These are phyloP conservation scores for Encarsia formosa DNA, from an alignment of 2,888 invertebrate species.

Conservation along the genomic window DNA sequence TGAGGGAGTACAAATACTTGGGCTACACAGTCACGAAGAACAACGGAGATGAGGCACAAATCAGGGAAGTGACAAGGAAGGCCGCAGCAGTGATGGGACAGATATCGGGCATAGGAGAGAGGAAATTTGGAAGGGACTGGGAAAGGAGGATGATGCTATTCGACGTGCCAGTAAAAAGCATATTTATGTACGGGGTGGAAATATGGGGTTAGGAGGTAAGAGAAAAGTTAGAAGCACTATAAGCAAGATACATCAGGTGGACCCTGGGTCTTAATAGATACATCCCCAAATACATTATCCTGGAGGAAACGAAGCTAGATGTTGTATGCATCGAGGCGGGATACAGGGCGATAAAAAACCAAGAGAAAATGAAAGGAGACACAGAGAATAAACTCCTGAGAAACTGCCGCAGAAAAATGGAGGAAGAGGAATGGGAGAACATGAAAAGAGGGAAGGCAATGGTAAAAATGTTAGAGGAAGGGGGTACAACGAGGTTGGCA, in stretches of 20 bases:
- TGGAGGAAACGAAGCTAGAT: background rate
- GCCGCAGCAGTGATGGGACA: too few relatives aligned
- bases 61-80: too few relatives aligned
- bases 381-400: background rate
- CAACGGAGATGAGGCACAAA: too few relatives aligned
- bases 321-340: background rate
- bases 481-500: background rate
- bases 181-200: background rate
- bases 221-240: background rate
- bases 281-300: background rate
- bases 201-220: too few relatives aligned
- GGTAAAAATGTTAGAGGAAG: background rate
- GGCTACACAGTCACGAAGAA: too few relatives aligned
- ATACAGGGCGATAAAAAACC: background rate
- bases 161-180: background rate
- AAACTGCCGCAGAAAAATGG: background rate
- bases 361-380: background rate
- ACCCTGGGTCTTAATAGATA: background rate
- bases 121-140: too few relatives aligned
- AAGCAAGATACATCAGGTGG: background rate
- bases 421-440: background rate
- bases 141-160: too few relatives aligned
- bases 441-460: background rate
- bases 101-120: too few relatives aligned
- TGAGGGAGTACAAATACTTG: too few relatives aligned